Conservation (phyloP, 2,888 invertebrate species). For the Lordiphosa andalusiaca region DNA sequence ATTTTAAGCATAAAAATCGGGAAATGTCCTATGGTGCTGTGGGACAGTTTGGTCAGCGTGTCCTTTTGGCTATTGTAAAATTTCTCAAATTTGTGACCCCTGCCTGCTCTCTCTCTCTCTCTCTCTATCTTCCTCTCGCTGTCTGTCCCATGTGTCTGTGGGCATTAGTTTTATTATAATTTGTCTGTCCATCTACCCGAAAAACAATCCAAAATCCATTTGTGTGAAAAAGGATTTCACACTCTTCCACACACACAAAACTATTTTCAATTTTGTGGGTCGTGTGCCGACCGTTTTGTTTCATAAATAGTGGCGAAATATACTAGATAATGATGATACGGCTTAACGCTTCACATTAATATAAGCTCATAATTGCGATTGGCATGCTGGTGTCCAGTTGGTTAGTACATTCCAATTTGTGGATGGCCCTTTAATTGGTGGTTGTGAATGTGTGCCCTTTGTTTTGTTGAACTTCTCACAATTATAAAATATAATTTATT, state of each 20-base stretch:
- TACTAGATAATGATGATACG: constrained; percentile 56
- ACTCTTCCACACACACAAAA: constrained; percentile 39
- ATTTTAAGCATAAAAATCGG: too few species aligned
- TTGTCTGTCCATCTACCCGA: constrained; percentile 48
- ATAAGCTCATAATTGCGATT: constrained; percentile 35
- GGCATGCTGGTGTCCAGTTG: constrained; percentile 32
- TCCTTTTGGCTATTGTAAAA: constrained; percentile 61
- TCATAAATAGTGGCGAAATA: constrained; percentile 46
- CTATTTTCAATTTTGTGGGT: constrained; percentile 20
- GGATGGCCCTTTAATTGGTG: constrained; percentile 31
- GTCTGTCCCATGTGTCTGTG: constrained; percentile 16
- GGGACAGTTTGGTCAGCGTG: neutral
- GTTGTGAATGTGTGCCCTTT: constrained; percentile 16
- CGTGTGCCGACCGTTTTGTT: constrained; percentile 41
- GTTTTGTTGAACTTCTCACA: constrained; percentile 20
- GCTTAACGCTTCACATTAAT: constrained; percentile 61
- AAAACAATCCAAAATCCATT: constrained; percentile 52
- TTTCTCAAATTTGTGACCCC: constrained; percentile 38
- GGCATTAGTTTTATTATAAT: constrained; percentile 68
- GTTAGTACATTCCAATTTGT: constrained; percentile 24
- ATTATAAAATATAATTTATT: constrained; percentile 32
- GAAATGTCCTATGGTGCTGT: too few species aligned
- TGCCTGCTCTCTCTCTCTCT: constrained; percentile 12
- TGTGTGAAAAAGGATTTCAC: constrained; percentile 71
- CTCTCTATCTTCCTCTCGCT: constrained; percentile 1